Conservation (phyloP, 2,797 vertebrate species). For the Microctenopoma lineatum region DNA sequence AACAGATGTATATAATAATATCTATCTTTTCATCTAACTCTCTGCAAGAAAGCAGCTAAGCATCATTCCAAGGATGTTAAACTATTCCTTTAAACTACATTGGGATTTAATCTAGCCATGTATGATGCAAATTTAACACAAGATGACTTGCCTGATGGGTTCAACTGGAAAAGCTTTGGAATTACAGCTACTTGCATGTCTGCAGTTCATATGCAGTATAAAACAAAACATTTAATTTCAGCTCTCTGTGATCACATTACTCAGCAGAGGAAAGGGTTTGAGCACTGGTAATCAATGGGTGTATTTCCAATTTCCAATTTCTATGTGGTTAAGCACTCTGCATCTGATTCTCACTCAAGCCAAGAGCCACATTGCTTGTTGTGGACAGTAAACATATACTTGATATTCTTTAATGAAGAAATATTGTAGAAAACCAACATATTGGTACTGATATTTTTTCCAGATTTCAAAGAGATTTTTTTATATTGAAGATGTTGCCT, state of each 20-base stretch:
- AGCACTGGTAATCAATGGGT: background rate
- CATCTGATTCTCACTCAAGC: constrained; percentile 14
- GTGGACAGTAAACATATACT: constrained; percentile 21
- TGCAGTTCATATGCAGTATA: constrained; percentile 2
- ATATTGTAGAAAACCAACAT: constrained; percentile 15
- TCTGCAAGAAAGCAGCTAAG: too few species aligned
- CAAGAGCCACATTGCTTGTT: constrained; percentile 1
- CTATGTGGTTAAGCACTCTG: background rate
- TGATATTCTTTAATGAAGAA: constrained; percentile 18
- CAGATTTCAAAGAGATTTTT: constrained; percentile 24
- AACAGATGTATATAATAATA: too few species aligned
- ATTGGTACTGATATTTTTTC: constrained; percentile 2
- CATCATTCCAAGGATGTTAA: too few species aligned
- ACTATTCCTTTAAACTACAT: too few species aligned
- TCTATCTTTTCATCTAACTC: too few species aligned
- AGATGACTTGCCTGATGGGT: too few species aligned
- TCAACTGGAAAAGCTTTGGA: background rate
- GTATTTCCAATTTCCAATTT: constrained; percentile 9
- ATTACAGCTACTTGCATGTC: background rate
- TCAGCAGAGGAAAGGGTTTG: constrained; percentile 19
- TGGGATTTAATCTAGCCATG: too few species aligned
- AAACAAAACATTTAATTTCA: constrained; percentile 5
- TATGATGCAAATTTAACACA: too few species aligned
- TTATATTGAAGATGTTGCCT: constrained; percentile 3
- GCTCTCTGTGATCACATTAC: constrained; percentile 2